phyloP scores from a whole-genome alignment of 1,140 invertebrate species.

The Nasonia giraulti region DNA sequence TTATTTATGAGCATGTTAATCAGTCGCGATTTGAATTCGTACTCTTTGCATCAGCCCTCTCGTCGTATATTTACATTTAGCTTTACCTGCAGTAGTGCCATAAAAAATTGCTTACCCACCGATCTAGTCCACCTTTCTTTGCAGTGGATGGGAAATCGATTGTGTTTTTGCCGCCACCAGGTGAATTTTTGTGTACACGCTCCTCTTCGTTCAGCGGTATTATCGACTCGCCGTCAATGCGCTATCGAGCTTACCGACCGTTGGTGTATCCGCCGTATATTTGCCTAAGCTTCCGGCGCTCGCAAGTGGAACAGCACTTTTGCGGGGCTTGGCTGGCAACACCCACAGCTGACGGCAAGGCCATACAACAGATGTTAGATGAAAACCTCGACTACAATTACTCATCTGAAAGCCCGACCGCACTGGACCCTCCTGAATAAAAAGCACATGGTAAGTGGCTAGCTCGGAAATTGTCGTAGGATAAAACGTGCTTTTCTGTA shows the following conservation, averaged over 20 bases:
- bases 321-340: not conserved
- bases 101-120: not conserved
- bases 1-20: slow-evolving; percentile 26
- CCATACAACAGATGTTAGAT: too few relatives aligned
- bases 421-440: not conserved
- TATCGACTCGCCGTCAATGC: slow-evolving; percentile 25
- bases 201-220: not conserved
- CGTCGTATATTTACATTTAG: not conserved
- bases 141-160: slow-evolving; percentile 23
- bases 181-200: not conserved
- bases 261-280: not conserved
- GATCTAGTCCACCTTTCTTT: slow-evolving; percentile 6
- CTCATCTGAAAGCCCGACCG: not conserved
- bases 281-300: not conserved
- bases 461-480: too few relatives aligned
- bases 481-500: too few relatives aligned
- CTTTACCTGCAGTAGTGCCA: not conserved
- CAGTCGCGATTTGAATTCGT: not conserved
- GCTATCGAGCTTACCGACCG: slow-evolving; percentile 33
- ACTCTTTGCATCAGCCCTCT: not conserved
- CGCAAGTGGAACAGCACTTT: not conserved
- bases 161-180: not conserved
- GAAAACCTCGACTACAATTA: not conserved
- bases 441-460: not conserved
- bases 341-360: not conserved